Percentiles rank a stretch among this genome's conserved stretches.
phyloP scores from a whole-genome alignment of 64 coral and sea anemone genomes.

The Montipora cactus region DNA sequence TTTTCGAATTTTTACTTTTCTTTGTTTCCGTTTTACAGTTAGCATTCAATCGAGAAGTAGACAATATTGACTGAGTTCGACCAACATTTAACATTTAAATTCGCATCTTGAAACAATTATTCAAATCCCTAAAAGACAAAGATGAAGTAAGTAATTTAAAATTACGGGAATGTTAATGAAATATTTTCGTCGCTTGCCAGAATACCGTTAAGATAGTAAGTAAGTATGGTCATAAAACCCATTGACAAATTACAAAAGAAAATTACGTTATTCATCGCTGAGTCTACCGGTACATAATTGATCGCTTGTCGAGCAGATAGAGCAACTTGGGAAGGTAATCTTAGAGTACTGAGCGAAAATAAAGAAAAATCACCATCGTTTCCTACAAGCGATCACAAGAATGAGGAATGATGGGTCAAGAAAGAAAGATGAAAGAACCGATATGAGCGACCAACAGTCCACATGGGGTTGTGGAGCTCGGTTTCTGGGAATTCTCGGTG shows the following conservation, averaged over 20 bases:
- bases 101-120: too few relatives aligned
- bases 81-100: too few relatives aligned
- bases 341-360: neutral
- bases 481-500: conserved; percentile 84
- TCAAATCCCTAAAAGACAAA: too few relatives aligned
- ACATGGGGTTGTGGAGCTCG: conserved; percentile 72
- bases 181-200: too few relatives aligned
- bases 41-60: too few relatives aligned
- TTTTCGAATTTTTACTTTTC: neutral
- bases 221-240: neutral
- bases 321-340: conserved; percentile 16
- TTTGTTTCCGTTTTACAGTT: neutral
- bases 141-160: too few relatives aligned
- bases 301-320: conserved; percentile 21
- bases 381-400: neutral
- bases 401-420: conserved; percentile 42
- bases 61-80: too few relatives aligned
- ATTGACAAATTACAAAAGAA: conserved; percentile 14
- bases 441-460: conserved; percentile 33
- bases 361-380: conserved; percentile 15
- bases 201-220: too few relatives aligned
- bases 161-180: too few relatives aligned
- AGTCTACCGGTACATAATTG: conserved; percentile 41
- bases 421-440: conserved; percentile 12
- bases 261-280: conserved; percentile 36